Evolutionary conservation across 2,797 vertebrate species (phyloP).

Genomic region (Chaenodraco wilsoni): DNA sequence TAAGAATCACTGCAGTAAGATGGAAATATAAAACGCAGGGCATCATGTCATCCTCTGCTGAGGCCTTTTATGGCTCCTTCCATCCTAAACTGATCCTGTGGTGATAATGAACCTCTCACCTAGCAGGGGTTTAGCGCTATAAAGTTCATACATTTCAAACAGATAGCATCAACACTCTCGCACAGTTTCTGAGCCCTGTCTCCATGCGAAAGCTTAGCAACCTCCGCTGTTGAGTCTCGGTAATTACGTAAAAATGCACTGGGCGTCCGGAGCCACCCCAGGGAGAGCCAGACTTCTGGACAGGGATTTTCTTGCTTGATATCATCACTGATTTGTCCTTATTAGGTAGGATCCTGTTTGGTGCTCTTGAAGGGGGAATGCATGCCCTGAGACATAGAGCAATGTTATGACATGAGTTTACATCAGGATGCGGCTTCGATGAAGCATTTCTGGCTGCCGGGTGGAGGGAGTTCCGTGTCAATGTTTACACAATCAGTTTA

Average conservation of each 20-base stretch:
- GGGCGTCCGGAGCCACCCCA: constrained; percentile 60
- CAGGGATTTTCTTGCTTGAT: constrained; percentile 65
- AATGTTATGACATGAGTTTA: constrained; percentile 62
- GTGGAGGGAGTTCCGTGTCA: background rate
- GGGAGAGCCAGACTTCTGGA: constrained; percentile 59
- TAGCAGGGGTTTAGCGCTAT: constrained; percentile 37
- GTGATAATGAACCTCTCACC: constrained; percentile 58
- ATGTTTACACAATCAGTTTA: background rate
- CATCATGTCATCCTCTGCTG: constrained; percentile 39
- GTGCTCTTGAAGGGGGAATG: constrained; percentile 44
- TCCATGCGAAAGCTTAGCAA: constrained; percentile 29
- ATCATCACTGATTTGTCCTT: constrained; percentile 76
- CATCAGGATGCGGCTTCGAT: constrained; percentile 26
- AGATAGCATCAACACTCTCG: constrained; percentile 30
- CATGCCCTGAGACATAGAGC: constrained; percentile 38
- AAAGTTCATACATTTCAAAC: constrained; percentile 30
- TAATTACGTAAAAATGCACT: constrained; percentile 69
- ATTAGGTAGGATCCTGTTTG: constrained; percentile 80
- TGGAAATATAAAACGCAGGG: constrained; percentile 21
- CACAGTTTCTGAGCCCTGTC: constrained; percentile 7
- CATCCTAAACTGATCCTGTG: constrained; percentile 28
- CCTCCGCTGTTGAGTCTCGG: constrained; percentile 51
- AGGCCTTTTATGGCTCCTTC: constrained; percentile 59
- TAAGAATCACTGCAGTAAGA: background rate
- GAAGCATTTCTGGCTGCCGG: constrained; percentile 10